Evolutionary conservation across 2,113 vertebrate species (phyloP).

Genomic region (Dipodomys merriami): DNA sequence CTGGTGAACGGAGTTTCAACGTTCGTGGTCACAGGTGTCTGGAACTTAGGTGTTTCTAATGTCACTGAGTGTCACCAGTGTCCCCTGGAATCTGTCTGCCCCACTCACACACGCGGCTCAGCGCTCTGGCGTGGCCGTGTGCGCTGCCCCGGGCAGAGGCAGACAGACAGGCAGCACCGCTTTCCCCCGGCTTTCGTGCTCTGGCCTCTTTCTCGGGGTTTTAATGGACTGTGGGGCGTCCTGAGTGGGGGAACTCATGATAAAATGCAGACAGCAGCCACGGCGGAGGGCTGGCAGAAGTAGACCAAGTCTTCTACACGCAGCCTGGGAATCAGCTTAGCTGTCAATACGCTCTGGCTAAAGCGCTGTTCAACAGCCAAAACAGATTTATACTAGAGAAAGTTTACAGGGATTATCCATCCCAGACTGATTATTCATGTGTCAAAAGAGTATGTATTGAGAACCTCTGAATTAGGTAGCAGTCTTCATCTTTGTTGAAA

Average conservation of each 20-base stretch:
- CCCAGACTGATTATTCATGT: conserved; percentile 45
- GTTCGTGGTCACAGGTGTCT: background rate
- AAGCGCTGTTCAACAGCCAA: conserved; percentile 54
- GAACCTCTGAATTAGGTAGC: conserved; percentile 2
- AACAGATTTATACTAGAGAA: conserved; percentile 35
- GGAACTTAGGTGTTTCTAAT: background rate
- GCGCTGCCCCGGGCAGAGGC: background rate
- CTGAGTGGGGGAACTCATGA: background rate
- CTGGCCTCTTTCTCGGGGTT: conserved; percentile 53
- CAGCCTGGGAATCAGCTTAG: conserved; percentile 44
- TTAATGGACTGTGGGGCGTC: conserved; percentile 61
- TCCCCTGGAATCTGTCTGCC: conserved; percentile 53
- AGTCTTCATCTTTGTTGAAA: conserved; percentile 69
- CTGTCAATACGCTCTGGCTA: conserved; percentile 45
- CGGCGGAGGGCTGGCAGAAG: conserved; percentile 3
- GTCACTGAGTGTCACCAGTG: background rate
- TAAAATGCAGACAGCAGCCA: conserved; percentile 45
- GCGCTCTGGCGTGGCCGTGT: background rate
- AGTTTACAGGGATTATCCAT: conserved; percentile 52
- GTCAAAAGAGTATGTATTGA: conserved; percentile 70
- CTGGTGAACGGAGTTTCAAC: background rate
- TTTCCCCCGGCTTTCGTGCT: conserved; percentile 47
- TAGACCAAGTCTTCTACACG: conserved; percentile 39
- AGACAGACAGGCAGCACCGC: no score
- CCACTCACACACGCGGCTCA: conserved; percentile 10